Conservation (phyloP, 1,140 invertebrate genomes). For the Heliothis subflexa region DNA sequence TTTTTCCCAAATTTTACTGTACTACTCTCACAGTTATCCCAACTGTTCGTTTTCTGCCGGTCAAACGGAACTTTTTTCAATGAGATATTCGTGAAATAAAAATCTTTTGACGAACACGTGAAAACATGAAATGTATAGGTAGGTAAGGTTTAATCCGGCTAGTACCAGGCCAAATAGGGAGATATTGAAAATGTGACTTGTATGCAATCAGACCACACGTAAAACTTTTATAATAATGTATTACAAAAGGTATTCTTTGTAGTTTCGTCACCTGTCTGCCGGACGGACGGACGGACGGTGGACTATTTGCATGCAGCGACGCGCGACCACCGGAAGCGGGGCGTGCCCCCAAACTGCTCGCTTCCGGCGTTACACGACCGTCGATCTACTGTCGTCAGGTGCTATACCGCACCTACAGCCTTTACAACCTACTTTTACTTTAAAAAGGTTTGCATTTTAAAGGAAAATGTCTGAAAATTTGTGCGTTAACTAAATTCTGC, state of each 20-base stretch:
- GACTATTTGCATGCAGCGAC: slow-evolving; percentile 77
- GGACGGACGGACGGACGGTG: slow-evolving; percentile 41
- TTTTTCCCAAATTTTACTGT: too few species aligned
- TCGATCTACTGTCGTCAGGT: slow-evolving; percentile 54
- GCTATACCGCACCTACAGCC: slow-evolving; percentile 37
- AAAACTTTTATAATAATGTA: slow-evolving; percentile 23
- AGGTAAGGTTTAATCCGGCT: background rate
- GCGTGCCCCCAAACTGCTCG: slow-evolving; percentile 79
- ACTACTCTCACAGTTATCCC: too few species aligned
- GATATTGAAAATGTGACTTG: background rate
- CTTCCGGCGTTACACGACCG: slow-evolving; percentile 66
- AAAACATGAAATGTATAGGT: too few species aligned
- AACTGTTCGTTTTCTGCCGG: too few species aligned
- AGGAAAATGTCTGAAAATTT: background rate
- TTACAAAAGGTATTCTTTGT: slow-evolving; percentile 41
- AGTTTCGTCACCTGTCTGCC: slow-evolving; percentile 63
- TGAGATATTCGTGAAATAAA: too few species aligned
- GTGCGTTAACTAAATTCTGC: background rate
- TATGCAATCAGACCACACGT: slow-evolving; percentile 24
- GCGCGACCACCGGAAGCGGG: slow-evolving; percentile 77
- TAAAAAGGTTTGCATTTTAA: slow-evolving; percentile 20
- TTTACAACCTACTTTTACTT: slow-evolving; percentile 39
- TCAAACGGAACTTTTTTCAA: too few species aligned
- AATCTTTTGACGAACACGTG: too few species aligned
- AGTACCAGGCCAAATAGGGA: background rate